Evolutionary conservation across 2,113 vertebrate genomes (phyloP), one percentile per base, ranked within the genome.

Genomic region (Tyto alba): DNA sequence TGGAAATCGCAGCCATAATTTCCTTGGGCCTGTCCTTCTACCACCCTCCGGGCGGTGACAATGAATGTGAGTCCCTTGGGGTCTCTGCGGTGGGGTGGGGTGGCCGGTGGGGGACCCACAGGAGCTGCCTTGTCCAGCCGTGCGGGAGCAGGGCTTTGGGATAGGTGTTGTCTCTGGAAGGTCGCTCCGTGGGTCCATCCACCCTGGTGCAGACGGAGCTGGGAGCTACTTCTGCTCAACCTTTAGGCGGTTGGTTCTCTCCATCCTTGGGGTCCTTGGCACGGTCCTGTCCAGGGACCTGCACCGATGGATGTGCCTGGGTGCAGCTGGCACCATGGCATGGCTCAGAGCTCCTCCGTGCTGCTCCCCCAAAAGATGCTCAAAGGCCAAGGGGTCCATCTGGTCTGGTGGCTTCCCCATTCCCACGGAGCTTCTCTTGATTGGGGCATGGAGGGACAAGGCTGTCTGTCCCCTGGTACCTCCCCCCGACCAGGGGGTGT

Each of bases 1-100:
- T 99, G 97, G 99, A 99, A 97, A 98, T 99, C 1, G 99, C 99
- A 27, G 99, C 99, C 96, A 99, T 99, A 97, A 99, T 99, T 97
- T 99, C 99, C 25, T 95, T 99, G 89, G 99, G 99, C 63, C 96
- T 99, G 43, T 99, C 99, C 71, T 99, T 99, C 96, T 99, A 99
- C 85, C 99, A 98, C 67, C 99, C 99, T 36, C 98, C 98, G 5
- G 99, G 98, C 1, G 98, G 98, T 22, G 97, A 98, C 82, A 99
- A 97, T 43, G 98, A 99, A 96, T 5, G 99, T 99, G 95, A 98
- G 98, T 98, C 25, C 62, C 14, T 14, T 20, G 8, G 16, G 5
- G 36, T 55, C 66, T 62, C 52, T 6, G 8, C 4, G 2, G 30
- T 3, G 1, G 27, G 10, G 56, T 11, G 19, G 40, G 11, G 26